Evolutionary conservation across 2,113 vertebrate species (phyloP), one percentile per base, ranked within the genome.

Genomic region (Hemichromis elongatus): DNA sequence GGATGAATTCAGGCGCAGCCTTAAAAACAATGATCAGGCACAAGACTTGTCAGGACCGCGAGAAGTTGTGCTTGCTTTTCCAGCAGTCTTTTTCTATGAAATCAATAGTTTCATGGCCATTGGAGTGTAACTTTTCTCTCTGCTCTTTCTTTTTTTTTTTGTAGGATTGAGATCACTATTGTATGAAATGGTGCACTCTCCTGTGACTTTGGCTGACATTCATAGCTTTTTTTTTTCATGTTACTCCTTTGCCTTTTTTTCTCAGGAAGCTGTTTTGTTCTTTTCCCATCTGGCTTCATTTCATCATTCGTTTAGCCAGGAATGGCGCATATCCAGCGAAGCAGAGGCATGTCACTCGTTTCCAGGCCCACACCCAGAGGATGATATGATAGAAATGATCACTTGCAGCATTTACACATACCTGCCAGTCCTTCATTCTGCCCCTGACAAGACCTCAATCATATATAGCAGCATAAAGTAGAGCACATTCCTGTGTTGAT

Each of bases 51-150:
- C 94, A 90, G 85, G 24, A 63, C 42, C 55, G 42, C 2, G 56
- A 90, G 87, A 53, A 59, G 85, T 87, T 90, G 81, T 63, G 70
- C 52, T 83, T 81, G 54, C 77, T 88, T 92, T 82, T 88, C 86
- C 87, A 79, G 83, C 83, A 87, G 81, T 55, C 86, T 79, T 70
- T 88, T 61, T 89, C 66, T 84, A 86, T 89, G 83, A 95, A 95
- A 96, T 95, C 92, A 89, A 95, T 93, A 93, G 73, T 93, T 94
- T 95, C 94, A 92, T 77, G 89, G 92, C 83, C 91, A 91, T 80
- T 86, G 83, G 85, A 90, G 89, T 91, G 90, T 87, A 88, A 91
- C 91, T 91, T 83, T n/a, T 28, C 73, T 83, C 42, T 77, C 56
- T 59, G 14, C 63, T 82, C 70, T 87, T 84, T 91, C 54, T 84